Evolutionary conservation across 2,113 vertebrate species (phyloP).

Genomic region (Dipodomys spectabilis): DNA sequence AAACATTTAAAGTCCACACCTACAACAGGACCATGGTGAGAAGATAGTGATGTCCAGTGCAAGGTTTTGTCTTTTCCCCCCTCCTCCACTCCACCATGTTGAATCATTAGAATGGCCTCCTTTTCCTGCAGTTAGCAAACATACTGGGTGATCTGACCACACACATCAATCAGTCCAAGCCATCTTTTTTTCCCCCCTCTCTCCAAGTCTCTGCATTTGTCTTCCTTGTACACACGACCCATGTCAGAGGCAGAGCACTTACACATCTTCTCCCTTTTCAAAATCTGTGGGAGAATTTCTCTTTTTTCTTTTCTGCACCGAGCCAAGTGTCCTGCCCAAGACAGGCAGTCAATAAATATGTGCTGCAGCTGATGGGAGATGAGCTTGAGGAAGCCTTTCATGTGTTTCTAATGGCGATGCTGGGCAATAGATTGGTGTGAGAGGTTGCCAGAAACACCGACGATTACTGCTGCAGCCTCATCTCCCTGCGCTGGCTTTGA

Average conservation of each 20-base stretch:
- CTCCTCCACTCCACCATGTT: rapidly evolving
- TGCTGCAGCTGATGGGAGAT: slow-evolving; percentile 22
- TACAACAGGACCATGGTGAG: neutral
- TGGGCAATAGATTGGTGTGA: neutral
- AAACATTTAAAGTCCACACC: neutral
- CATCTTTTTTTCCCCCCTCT: neutral
- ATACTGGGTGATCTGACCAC: neutral
- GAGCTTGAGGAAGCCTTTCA: slow-evolving; percentile 56
- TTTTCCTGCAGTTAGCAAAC: slow-evolving; percentile 8
- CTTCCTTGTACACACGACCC: neutral
- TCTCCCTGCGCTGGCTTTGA: slow-evolving; percentile 14
- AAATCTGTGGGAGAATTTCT: neutral
- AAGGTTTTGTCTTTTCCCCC: neutral
- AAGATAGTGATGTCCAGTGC: neutral
- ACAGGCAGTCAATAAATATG: slow-evolving; percentile 15
- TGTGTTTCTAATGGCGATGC: neutral
- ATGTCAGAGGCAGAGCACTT: slow-evolving; percentile 27
- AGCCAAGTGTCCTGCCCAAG: neutral
- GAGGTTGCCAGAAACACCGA: neutral
- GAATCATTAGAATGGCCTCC: neutral
- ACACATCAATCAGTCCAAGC: rapidly evolving
- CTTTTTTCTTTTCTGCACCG: neutral
- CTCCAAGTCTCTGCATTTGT: neutral
- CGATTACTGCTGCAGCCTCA: neutral
- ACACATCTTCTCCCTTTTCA: neutral